A percentile compares a stretch with the other conserved stretches of the same genome.
phyloP scores from a whole-genome alignment of 2,113 vertebrate species.

The Urocolius indicus region DNA sequence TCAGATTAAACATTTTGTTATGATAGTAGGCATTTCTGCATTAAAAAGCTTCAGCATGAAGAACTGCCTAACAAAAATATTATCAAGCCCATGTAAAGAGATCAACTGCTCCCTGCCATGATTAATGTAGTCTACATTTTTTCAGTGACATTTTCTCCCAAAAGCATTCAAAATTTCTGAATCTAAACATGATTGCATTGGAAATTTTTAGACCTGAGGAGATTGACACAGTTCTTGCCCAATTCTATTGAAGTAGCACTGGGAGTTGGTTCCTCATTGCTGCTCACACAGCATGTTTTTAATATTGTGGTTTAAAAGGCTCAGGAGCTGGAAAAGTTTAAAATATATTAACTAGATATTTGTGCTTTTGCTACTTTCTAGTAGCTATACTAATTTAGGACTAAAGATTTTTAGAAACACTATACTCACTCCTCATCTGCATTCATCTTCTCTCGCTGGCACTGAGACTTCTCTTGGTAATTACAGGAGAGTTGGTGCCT shows the following conservation, averaged over 20 bases:
- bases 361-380: not conserved
- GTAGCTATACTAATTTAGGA: not conserved
- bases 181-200: not conserved
- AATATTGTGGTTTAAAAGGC: not conserved
- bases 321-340: not conserved
- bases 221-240: not conserved
- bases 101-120: not conserved
- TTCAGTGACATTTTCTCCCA: not conserved
- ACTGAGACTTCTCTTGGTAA: not conserved
- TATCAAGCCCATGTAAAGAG: constrained; percentile 11
- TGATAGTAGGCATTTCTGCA: not conserved
- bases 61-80: not conserved
- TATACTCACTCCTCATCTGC: not conserved
- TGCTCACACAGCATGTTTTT: not conserved
- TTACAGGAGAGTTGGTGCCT: not conserved
- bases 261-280: not conserved
- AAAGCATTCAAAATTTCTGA: not conserved
- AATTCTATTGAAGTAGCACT: not conserved
- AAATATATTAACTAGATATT: not conserved
- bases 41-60: constrained; percentile 19
- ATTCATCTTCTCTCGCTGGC: not conserved
- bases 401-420: not conserved
- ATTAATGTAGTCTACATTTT: not conserved
- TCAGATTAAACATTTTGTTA: not conserved
- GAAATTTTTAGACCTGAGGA: not conserved